These are phyloP conservation scores for Cephus sareptanus DNA, from an alignment of 2,888 invertebrate genomes.

Conservation along the genomic window DNA sequence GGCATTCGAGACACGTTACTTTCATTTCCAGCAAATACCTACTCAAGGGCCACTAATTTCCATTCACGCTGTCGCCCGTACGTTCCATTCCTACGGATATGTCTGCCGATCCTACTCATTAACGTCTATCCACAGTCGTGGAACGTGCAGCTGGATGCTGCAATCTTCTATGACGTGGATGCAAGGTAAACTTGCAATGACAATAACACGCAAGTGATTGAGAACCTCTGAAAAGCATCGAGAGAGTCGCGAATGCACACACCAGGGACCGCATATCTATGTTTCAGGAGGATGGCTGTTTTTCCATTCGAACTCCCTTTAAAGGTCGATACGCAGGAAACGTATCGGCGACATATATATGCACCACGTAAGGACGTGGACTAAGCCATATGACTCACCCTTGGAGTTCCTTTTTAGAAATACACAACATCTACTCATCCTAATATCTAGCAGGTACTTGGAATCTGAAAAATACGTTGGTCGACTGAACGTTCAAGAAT, in stretches of 20 bases:
- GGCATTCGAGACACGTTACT: slow-evolving; percentile 43
- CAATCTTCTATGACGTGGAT: not conserved
- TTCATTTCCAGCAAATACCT: slow-evolving; percentile 43
- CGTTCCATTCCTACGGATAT: not conserved
- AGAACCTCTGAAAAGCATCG: not conserved
- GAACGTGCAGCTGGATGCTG: not conserved
- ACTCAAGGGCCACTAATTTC: slow-evolving; percentile 40
- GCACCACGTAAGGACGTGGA: not conserved
- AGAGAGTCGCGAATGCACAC: not conserved
- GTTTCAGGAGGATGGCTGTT: not conserved
- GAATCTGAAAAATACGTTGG: not conserved
- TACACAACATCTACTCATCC: not conserved
- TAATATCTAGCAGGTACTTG: not conserved
- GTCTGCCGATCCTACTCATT: not conserved
- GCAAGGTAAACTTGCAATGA: not conserved
- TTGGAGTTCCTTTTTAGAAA: slow-evolving; percentile 4
- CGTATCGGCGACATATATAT: slow-evolving; percentile 23
- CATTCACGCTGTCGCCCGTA: not conserved
- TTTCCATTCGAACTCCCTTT: slow-evolving; percentile 7
- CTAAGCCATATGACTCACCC: slow-evolving; percentile 25
- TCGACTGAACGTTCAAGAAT: not conserved
- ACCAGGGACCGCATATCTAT: not conserved
- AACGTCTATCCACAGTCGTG: not conserved
- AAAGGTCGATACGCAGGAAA: slow-evolving; percentile 50
- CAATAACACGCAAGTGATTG: not conserved